A percentile compares a stretch with the other conserved stretches of the same genome.
These are phyloP conservation scores for Drosophila erecta DNA, from an alignment of 1,140 invertebrate genomes.

Conservation along the genomic window DNA sequence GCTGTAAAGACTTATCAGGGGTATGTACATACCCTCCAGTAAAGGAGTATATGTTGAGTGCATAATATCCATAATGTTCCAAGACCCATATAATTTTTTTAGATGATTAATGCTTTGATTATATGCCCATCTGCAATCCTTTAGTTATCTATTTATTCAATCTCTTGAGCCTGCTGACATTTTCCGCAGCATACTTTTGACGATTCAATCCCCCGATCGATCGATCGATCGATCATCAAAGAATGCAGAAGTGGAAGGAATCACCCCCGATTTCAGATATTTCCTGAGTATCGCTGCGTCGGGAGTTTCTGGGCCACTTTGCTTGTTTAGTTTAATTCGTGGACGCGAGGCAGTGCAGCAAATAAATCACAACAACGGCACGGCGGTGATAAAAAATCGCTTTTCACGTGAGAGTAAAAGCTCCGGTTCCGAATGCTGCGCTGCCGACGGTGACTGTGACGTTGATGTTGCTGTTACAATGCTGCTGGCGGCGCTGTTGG, in stretches of 20 bases:
- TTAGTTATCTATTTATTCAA: background rate
- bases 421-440: constrained; percentile 20
- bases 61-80: too few species aligned
- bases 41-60: too few species aligned
- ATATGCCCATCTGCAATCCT: background rate
- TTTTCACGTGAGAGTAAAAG: constrained; percentile 81
- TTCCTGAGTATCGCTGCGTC: constrained; percentile 23
- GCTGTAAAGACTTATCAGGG: too few species aligned
- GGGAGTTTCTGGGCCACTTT: constrained; percentile 47
- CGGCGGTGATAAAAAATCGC: constrained; percentile 43
- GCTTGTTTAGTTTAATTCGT: constrained; percentile 79
- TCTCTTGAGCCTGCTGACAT: background rate
- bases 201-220: background rate
- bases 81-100: too few species aligned
- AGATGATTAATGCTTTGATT: too few species aligned
- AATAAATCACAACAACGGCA: constrained; percentile 48
- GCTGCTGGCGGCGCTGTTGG: constrained; percentile 27
- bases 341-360: constrained; percentile 63
- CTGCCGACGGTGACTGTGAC: constrained; percentile 8
- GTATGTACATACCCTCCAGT: too few species aligned
- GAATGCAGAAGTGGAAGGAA: constrained; percentile 1
- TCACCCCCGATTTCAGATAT: background rate
- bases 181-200: constrained; percentile 9
- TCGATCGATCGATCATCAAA: background rate
- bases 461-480: constrained; percentile 16